phyloP scores from a whole-genome alignment of 2,888 invertebrate genomes.

The Scaptomyza reducta region DNA sequence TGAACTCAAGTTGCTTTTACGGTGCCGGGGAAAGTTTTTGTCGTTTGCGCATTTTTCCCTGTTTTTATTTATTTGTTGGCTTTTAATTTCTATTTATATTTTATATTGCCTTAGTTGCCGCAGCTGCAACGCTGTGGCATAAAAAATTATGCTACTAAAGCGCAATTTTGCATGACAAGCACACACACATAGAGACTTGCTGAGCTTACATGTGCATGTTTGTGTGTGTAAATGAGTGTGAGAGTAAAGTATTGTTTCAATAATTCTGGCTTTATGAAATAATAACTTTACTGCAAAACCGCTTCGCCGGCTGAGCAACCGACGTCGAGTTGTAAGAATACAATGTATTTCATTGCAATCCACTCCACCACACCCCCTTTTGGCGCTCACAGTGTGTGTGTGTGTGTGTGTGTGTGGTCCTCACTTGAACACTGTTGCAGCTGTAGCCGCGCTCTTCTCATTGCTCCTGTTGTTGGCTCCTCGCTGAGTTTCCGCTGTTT shows the following conservation, averaged over 20 bases:
- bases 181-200: constrained; percentile 19
- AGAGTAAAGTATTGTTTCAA: constrained; percentile 79
- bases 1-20: constrained; percentile 63
- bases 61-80: constrained; percentile 69
- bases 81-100: constrained; percentile 78
- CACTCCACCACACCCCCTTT: background rate
- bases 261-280: constrained; percentile 82
- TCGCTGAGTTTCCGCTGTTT: constrained; percentile 79
- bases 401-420: constrained; percentile 3
- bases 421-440: constrained; percentile 35
- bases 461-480: constrained; percentile 46
- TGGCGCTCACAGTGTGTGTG: background rate
- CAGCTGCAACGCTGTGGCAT: constrained; percentile 72
- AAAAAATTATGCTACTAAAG: constrained; percentile 75
- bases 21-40: constrained; percentile 42
- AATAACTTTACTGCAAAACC: constrained; percentile 78
- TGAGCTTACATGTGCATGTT: constrained; percentile 7
- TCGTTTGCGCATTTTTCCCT: constrained; percentile 33
- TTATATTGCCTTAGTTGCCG: constrained; percentile 69
- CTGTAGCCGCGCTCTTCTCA: constrained; percentile 32
- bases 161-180: constrained; percentile 70
- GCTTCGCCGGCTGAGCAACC: constrained; percentile 59
- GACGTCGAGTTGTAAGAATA: constrained; percentile 69
- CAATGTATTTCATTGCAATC: constrained; percentile 70
- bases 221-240: constrained; percentile 27